These are phyloP conservation scores for Diachrysia chrysitis DNA, from an alignment of 2,888 invertebrate genomes.

Conservation along the genomic window DNA sequence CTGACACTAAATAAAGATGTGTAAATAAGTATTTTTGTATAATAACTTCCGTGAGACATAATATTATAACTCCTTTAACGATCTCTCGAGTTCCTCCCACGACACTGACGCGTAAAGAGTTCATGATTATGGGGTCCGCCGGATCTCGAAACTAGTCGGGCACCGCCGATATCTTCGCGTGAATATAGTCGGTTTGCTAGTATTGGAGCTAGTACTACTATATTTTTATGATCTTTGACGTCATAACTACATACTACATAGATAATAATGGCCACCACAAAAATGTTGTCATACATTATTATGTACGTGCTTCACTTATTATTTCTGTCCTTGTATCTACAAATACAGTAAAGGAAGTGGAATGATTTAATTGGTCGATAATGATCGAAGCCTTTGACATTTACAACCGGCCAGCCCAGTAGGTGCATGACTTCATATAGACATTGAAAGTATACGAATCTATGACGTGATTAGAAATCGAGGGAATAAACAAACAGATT, in stretches of 20 bases:
- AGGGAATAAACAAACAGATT: constrained; percentile 24
- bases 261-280: constrained; percentile 10
- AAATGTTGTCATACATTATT: not conserved
- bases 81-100: too few species aligned
- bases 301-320: constrained; percentile 23
- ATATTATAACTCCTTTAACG: too few species aligned
- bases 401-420: constrained; percentile 46
- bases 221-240: not conserved
- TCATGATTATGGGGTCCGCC: too few species aligned
- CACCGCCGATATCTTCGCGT: too few species aligned
- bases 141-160: too few species aligned
- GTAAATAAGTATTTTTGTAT: too few species aligned
- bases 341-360: constrained; percentile 34
- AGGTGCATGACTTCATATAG: constrained; percentile 30
- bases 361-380: constrained; percentile 37
- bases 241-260: not conserved
- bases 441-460: constrained; percentile 32
- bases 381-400: constrained; percentile 45
- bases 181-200: too few species aligned
- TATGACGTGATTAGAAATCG: constrained; percentile 35
- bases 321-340: constrained; percentile 42
- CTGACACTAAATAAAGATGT: not conserved
- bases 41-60: too few species aligned
- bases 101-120: too few species aligned
- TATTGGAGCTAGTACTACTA: too few species aligned